These are phyloP conservation scores for Ranitomeya imitator DNA, from an alignment of 2,113 vertebrate genomes.

Conservation along the genomic window DNA sequence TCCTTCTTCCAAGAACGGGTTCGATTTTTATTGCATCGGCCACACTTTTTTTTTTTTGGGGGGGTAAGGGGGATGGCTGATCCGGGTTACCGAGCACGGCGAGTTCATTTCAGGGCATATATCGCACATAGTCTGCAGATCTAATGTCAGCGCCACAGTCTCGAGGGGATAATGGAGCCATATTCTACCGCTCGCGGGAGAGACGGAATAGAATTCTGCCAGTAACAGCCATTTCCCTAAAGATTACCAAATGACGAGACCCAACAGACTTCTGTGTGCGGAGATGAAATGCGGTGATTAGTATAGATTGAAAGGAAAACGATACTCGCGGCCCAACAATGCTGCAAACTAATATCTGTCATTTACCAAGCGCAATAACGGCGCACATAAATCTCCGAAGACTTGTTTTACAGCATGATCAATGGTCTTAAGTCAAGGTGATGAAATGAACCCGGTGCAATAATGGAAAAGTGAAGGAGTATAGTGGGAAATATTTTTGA, in stretches of 20 bases:
- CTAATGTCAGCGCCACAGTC: background rate
- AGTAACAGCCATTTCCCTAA: conserved; percentile 1
- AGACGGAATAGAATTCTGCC: background rate
- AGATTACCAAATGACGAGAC: conserved; percentile 13
- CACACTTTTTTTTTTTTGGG: background rate
- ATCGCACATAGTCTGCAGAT: background rate
- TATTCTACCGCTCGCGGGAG: background rate
- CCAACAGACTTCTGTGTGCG: background rate
- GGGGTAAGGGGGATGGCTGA: background rate
- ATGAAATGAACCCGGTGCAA: background rate
- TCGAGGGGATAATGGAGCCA: conserved; percentile 9
- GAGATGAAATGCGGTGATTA: conserved; percentile 2
- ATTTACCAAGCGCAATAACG: background rate
- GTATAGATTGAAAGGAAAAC: background rate
- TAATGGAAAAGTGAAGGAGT: background rate
- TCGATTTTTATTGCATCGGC: background rate
- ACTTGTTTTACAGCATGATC: conserved; percentile 14
- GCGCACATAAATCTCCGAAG: background rate
- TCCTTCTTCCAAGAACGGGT: background rate
- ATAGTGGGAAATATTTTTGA: background rate
- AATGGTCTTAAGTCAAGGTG: background rate
- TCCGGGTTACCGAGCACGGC: background rate
- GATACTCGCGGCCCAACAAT: background rate
- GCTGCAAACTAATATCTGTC: conserved; percentile 18
- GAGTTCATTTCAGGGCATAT: conserved; percentile 13